phyloP scores from a whole-genome alignment of 2,888 invertebrate genomes.

The Digitonthophagus gazella region DNA sequence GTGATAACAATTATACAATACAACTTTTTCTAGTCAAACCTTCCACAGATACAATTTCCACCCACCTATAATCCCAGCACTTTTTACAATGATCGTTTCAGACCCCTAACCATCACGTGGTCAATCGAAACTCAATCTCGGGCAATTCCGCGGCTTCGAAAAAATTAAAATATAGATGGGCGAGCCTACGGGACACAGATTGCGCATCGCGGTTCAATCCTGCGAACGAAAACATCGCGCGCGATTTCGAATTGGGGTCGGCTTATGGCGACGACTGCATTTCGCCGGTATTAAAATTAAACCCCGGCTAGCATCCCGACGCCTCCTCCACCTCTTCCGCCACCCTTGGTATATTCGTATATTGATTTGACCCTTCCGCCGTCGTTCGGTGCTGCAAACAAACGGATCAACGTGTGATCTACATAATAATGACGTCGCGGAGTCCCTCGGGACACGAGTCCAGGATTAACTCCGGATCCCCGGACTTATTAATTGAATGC shows the following conservation, averaged over 20 bases:
- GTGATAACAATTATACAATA: not conserved
- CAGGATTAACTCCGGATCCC: constrained; percentile 49
- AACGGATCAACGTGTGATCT: constrained; percentile 54
- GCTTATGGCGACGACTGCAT: constrained; percentile 27
- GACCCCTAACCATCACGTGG: not conserved
- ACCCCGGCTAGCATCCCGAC: constrained; percentile 19
- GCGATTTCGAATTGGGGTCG: constrained; percentile 1
- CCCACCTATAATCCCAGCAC: not conserved
- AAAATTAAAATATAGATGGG: not conserved
- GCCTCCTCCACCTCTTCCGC: not conserved
- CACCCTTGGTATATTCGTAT: constrained; percentile 34
- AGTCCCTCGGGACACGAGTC: constrained; percentile 49
- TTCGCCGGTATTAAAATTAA: constrained; percentile 35
- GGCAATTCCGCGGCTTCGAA: not conserved
- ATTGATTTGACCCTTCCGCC: constrained; percentile 46
- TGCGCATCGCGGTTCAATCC: constrained; percentile 12
- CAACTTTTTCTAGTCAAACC: not conserved
- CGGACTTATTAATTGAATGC: constrained; percentile 53
- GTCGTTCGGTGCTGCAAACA: constrained; percentile 35
- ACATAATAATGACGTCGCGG: constrained; percentile 53
- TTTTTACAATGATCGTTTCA: not conserved
- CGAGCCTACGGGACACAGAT: not conserved
- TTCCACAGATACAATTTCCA: not conserved
- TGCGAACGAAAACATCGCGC: constrained; percentile 12
- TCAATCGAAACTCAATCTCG: not conserved